These are phyloP conservation scores for Wasmannia auropunctata DNA, from an alignment of 1,140 invertebrate genomes.

Conservation along the genomic window DNA sequence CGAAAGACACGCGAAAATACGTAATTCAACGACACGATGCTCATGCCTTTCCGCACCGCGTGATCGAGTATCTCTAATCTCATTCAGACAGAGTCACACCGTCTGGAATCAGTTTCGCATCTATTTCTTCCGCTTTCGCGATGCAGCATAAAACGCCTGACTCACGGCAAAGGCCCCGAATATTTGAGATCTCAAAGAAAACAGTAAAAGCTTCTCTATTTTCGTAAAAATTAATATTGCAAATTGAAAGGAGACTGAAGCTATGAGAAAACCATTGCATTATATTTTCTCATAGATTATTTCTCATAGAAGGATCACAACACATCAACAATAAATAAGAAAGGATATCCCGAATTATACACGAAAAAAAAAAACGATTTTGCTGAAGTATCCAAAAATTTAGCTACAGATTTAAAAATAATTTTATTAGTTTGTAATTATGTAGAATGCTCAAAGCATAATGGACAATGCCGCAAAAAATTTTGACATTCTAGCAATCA, in stretches of 20 bases:
- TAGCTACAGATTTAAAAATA: too few species aligned
- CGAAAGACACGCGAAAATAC: neutral
- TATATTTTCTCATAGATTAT: neutral
- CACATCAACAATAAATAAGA: too few species aligned
- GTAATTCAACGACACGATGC: neutral
- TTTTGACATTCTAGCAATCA: too few species aligned
- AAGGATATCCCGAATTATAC: too few species aligned
- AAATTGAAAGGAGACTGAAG: neutral
- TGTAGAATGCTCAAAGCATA: too few species aligned
- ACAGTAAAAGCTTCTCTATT: neutral
- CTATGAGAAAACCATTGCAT: neutral
- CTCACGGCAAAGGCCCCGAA: neutral
- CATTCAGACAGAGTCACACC: constrained; percentile 61
- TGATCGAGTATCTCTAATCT: neutral
- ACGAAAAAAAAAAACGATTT: too few species aligned
- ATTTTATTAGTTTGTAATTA: too few species aligned
- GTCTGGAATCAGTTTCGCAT: neutral
- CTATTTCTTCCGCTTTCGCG: neutral
- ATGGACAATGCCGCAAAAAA: too few species aligned
- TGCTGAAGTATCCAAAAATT: too few species aligned
- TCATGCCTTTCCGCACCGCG: neutral
- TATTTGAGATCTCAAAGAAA: neutral
- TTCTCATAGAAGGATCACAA: neutral
- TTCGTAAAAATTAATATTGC: neutral
- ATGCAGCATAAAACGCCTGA: neutral